These are phyloP conservation scores for Chrysomela aeneicollis DNA, from an alignment of 2,888 invertebrate species.

Conservation along the genomic window DNA sequence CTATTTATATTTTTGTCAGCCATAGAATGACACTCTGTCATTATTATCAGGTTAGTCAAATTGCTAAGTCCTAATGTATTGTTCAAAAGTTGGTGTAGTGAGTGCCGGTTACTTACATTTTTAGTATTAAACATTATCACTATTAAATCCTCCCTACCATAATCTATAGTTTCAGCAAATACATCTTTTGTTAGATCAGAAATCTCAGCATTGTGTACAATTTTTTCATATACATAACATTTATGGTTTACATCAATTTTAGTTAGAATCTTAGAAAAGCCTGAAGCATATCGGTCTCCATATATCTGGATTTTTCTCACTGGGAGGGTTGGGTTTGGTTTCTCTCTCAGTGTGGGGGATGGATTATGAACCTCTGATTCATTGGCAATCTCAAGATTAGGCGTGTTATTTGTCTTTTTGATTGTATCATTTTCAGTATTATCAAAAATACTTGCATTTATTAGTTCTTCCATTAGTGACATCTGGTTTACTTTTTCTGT, in stretches of 20 bases:
- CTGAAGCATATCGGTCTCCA: background rate
- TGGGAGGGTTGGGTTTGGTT: background rate
- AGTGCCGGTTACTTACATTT: conserved; percentile 5
- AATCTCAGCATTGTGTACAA: conserved; percentile 3
- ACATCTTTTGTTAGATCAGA: conserved; percentile 8
- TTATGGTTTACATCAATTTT: conserved; percentile 1
- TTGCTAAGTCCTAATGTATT: conserved; percentile 13
- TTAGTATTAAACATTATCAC: conserved; percentile 12
- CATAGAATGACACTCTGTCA: conserved; percentile 1
- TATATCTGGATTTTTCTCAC: conserved; percentile 10
- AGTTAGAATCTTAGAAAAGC: conserved; percentile 7
- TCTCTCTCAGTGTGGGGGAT: background rate
- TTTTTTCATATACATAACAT: no score
- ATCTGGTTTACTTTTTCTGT: conserved; percentile 7
- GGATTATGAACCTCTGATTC: conserved; percentile 3
- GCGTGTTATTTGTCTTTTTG: background rate
- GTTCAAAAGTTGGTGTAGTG: conserved; percentile 3
- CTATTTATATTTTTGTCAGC: conserved; percentile 13
- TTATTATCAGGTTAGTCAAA: conserved; percentile 6
- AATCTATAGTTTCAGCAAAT: conserved; percentile 14
- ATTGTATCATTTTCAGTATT: background rate
- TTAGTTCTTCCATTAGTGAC: conserved; percentile 4
- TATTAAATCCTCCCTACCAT: conserved; percentile 12
- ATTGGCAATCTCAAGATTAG: background rate
- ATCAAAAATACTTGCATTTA: conserved; percentile 1